Base-by-base conservation (phyloP, 64 coral and sea anemone species). In the Hydrozoanthus tunicans region DNA sequence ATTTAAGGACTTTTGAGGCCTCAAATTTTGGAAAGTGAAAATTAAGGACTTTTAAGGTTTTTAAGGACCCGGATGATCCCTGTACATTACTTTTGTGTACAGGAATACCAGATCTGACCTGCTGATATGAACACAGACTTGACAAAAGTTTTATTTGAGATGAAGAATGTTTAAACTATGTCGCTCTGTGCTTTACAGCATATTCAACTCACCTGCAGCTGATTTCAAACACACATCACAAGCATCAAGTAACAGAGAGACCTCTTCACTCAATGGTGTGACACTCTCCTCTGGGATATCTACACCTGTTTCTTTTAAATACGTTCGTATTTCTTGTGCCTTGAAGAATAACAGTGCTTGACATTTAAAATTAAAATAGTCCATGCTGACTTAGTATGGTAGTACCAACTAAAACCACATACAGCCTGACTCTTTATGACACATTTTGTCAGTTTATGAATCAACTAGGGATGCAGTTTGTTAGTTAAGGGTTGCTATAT, bases 241-340 rank as follows among this genome's bases (percentile, higher is more conserved):
- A 51, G 78, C 93, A 59, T 89, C 58, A 43, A 98, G 68, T 23
- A 98, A 65, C 70, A 95, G 86, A 6, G 93, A 89, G 11, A 98
- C 81, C 32, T 98, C 93, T 90, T 93, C 93, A 68, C 91, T 90
- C 61, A 98, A 83, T 15, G 93, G 91, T 13, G 86, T 58, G 3
- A 76, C 72, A 67, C 93, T 93, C n/a, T 98, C 93, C 20, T 98
- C 96, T 77, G 84, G 79, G 65, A 98, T 91, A 53, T 90, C 91
- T 57, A 91, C 96, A 76, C 93, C 96, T 64, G 78, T 80, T 2
- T 77, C 85, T 83, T 86, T 84, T 7, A 98, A 85, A 59, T 94
- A 98, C 26, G 86, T 71, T 72, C 96, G 53, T 51, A 98, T 93
- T 88, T 98, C 96, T 66, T 85, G 86, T 7, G 91, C 93, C 96